phyloP scores from a whole-genome alignment of 2,888 invertebrate genomes.

The Tetrapedia diversipes region DNA sequence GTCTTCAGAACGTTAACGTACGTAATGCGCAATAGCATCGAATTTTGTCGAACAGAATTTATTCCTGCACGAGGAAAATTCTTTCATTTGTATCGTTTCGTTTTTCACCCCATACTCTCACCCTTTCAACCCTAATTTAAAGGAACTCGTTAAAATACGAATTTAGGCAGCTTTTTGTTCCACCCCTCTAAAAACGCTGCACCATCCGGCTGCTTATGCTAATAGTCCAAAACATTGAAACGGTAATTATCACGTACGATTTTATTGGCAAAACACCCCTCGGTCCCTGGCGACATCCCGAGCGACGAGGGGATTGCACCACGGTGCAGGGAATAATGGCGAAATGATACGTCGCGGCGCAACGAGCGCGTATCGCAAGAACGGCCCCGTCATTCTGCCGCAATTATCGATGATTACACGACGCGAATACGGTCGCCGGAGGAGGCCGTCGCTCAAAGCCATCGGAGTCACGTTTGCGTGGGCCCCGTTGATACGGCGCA shows the following conservation, averaged over 20 bases:
- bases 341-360: slow-evolving; percentile 61
- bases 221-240: slow-evolving; percentile 17
- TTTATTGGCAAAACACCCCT: slow-evolving; percentile 15
- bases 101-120: too few species aligned
- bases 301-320: slow-evolving; percentile 20
- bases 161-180: too few species aligned
- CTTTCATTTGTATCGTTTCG: too few species aligned
- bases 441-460: slow-evolving; percentile 32
- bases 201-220: background rate
- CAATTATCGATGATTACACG: slow-evolving; percentile 69
- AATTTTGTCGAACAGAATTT: too few species aligned
- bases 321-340: slow-evolving; percentile 49
- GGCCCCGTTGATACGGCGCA: slow-evolving; percentile 32
- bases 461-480: slow-evolving; percentile 42
- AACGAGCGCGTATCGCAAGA: slow-evolving; percentile 57
- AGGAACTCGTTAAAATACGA: too few species aligned
- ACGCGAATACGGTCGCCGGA: slow-evolving; percentile 41
- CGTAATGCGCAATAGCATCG: too few species aligned
- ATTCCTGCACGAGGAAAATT: too few species aligned
- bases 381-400: slow-evolving; percentile 61
- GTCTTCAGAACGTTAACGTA: too few species aligned
- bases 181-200: background rate
- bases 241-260: slow-evolving; percentile 33
- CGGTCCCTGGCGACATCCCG: slow-evolving; percentile 13
- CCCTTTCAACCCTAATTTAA: too few species aligned